Conservation (phyloP, 2,797 vertebrate genomes). For the Sebastes taczanowskii region DNA sequence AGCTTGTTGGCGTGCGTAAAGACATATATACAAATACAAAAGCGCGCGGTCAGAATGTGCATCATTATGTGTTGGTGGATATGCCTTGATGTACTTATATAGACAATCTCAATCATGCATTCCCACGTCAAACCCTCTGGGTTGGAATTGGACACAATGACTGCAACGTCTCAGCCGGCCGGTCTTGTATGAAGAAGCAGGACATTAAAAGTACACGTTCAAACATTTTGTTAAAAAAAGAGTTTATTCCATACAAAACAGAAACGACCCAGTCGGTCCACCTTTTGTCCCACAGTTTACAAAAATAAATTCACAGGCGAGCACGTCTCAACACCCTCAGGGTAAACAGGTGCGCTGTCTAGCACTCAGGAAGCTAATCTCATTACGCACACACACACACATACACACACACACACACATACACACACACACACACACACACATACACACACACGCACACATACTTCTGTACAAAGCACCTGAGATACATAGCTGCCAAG, state of each 20-base stretch:
- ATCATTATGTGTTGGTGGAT: constrained; percentile 23
- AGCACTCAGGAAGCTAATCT: constrained; percentile 52
- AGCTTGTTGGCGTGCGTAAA: constrained; percentile 2
- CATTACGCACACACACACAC: constrained; percentile 1
- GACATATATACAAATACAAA: constrained; percentile 2
- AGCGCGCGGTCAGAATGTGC: constrained; percentile 1
- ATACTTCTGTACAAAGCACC: constrained; percentile 41
- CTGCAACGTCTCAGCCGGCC: not conserved
- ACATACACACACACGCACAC: not conserved
- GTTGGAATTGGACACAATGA: not conserved
- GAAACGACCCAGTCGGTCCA: constrained; percentile 6
- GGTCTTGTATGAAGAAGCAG: not conserved
- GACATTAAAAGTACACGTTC: not conserved
- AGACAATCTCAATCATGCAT: not conserved
- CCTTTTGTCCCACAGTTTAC: constrained; percentile 49
- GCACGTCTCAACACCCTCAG: constrained; percentile 36
- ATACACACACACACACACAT: not conserved
- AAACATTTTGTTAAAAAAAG: constrained; percentile 1
- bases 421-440: not conserved
- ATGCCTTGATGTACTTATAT: constrained; percentile 25
- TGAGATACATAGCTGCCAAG: constrained; percentile 75
- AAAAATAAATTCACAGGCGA: constrained; percentile 69
- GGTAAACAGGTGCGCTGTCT: constrained; percentile 57
- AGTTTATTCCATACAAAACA: constrained; percentile 63
- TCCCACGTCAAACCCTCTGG: not conserved